phyloP scores from a whole-genome alignment of 2,888 invertebrate species.

The Lamellibrachia satsuma region DNA sequence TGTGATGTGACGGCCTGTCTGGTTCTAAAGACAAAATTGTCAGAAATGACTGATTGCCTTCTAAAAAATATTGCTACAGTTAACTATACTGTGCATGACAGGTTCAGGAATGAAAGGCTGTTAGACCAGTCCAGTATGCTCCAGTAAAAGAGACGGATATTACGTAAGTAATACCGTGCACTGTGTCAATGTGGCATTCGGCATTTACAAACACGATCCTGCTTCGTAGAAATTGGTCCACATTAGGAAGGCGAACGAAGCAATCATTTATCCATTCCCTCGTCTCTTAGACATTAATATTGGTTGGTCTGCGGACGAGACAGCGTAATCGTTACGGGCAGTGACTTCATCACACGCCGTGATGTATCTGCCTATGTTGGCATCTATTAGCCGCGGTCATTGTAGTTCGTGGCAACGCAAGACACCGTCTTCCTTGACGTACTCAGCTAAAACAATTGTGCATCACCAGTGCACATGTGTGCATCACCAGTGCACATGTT shows the following conservation, averaged over 20 bases:
- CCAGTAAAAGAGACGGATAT: background rate
- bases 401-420: background rate
- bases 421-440: background rate
- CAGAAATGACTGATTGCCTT: background rate
- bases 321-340: background rate
- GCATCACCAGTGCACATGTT: background rate
- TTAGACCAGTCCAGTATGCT: background rate
- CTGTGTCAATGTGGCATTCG: background rate
- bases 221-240: background rate
- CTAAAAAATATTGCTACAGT: background rate
- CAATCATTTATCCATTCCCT: background rate
- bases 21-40: background rate
- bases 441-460: background rate
- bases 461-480: background rate
- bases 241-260: background rate
- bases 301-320: background rate
- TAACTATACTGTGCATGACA: background rate
- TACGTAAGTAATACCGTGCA: background rate
- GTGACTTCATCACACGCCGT: background rate
- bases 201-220: background rate
- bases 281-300: background rate
- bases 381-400: background rate
- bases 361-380: background rate
- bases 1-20: background rate
- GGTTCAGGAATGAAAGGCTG: background rate